phyloP scores from a whole-genome alignment of 2,113 vertebrate species.

The Labeo rohita region DNA sequence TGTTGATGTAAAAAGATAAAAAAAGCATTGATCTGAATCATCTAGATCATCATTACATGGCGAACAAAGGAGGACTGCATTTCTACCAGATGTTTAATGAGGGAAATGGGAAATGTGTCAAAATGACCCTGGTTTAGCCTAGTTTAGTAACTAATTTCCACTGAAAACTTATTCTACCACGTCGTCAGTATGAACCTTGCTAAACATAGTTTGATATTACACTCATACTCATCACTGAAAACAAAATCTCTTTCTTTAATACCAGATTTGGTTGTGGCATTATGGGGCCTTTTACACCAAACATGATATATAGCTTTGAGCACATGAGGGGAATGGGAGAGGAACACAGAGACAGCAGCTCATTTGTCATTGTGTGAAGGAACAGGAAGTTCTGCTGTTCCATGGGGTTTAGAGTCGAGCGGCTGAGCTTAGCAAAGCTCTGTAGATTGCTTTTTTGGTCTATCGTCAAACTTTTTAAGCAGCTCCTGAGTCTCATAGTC shows the following conservation, averaged over 20 bases:
- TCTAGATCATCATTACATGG: neutral
- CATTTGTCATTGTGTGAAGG: constrained; percentile 8
- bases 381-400: neutral
- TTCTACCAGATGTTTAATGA: neutral
- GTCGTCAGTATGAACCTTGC: neutral
- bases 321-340: neutral
- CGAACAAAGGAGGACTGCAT: neutral
- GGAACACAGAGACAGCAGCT: neutral
- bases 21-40: neutral
- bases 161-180: too few relatives aligned
- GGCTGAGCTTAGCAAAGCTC: neutral
- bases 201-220: neutral
- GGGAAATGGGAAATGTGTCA: neutral
- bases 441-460: neutral
- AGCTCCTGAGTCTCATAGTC: neutral
- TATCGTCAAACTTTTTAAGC: neutral
- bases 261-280: neutral
- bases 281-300: constrained; percentile 5
- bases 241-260: neutral
- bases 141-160: too few relatives aligned
- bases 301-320: constrained; percentile 2
- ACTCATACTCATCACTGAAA: neutral
- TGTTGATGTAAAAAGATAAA: too few relatives aligned
- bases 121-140: neutral
- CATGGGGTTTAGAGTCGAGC: neutral